Evolutionary conservation across 1,140 invertebrate species (phyloP), one percentile per base, ranked within the genome.

Genomic region (Neodiprion pinetum): DNA sequence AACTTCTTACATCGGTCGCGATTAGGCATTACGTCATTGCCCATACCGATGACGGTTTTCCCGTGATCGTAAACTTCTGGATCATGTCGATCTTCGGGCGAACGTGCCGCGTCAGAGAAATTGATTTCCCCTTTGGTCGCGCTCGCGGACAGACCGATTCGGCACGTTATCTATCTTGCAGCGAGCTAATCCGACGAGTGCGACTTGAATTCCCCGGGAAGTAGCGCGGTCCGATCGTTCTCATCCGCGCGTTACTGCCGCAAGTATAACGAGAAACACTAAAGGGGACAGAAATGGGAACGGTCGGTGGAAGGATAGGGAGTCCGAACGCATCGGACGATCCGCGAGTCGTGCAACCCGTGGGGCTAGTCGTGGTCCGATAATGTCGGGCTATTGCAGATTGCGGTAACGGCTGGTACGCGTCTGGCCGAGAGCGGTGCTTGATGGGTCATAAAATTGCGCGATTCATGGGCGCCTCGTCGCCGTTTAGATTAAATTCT

Each of bases 371-470:
- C 53, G 28, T 61, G n/a, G 53, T 17, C 53, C n/a, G 11, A 71
- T 77, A 79, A 74, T 71, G 74, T 65, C 65, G 12, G 74, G n/a
- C 67, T 47, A 69, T 78, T 66, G 47, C 49, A 47, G 65, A 79
- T 77, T 78, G 72, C 76, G 67, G 70, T 40, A 74, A 79, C 72
- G 74, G 21, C 7, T 68, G 76, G 72, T 70, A 74, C 17, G 48
- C 75, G 17, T 69, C 8, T 76, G 78, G 74, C 73, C 50, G 71
- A 49, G 74, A 61, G 67, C 53, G 50, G 74, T 28, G 71, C n/a
- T 72, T 49, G 28, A 49, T 72, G 48, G 71, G 47, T 72, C 76
- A 74, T 79, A 79, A 79, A 76, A 50, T 71, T 14, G 23, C 53
- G 49, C 12, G 11, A 28, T 70, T 53, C 61, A 3, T 70, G 68